Evolutionary conservation across 2,113 vertebrate species (phyloP).

Genomic region (Hypomesus transpacificus): DNA sequence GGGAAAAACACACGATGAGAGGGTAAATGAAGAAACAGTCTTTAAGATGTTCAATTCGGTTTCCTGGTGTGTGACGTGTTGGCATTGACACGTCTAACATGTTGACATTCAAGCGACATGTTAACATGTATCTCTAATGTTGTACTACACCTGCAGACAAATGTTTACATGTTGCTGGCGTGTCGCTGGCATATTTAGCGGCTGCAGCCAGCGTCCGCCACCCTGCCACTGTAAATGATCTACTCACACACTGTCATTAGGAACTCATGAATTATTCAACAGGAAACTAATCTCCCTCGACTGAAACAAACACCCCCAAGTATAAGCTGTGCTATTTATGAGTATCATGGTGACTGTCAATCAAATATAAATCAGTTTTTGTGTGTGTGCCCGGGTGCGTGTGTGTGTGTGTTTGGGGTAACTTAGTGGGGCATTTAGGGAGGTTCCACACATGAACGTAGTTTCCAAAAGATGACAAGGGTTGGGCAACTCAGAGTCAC

Average conservation of each 20-base stretch:
- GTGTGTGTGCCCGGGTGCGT: background rate
- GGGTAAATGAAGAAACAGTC: background rate
- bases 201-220: conserved; percentile 22
- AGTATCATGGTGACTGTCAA: conserved; percentile 14
- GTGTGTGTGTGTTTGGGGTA: conserved; percentile 2
- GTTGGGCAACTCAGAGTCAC: too few species aligned
- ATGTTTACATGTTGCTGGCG: background rate
- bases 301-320: conserved; percentile 29
- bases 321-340: conserved; percentile 23
- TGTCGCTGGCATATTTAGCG: background rate
- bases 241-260: conserved; percentile 28
- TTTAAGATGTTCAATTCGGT: background rate
- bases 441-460: too few species aligned
- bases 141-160: background rate
- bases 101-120: background rate
- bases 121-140: background rate
- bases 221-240: conserved; percentile 27
- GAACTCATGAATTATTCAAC: conserved; percentile 32
- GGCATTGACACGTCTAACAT: background rate
- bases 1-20: background rate
- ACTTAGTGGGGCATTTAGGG: background rate
- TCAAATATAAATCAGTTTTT: conserved; percentile 9
- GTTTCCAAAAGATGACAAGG: too few species aligned
- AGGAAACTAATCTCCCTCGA: conserved; percentile 19
- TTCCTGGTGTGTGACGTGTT: background rate